Base-by-base conservation (phyloP, 2,888 invertebrate species). In the Pristionchus maxplancki region DNA sequence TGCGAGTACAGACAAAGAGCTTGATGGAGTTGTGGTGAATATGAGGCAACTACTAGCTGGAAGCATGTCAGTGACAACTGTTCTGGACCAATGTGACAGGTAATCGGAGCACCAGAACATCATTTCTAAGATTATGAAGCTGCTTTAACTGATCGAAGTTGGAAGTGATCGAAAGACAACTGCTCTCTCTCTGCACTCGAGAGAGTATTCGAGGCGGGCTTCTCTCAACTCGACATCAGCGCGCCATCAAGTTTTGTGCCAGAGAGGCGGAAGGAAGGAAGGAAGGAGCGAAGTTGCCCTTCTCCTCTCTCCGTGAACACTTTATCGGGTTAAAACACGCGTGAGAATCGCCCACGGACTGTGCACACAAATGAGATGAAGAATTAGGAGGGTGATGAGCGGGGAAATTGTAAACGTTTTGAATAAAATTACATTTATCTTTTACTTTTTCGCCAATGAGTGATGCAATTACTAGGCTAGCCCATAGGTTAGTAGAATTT, bases 291-390 rank as follows among this genome's bases (percentile, higher is more conserved):
- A 58, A 58, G 58, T 71, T 37, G 31, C 71, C 20, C 71, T 34
- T 37, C 37, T 34, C 28, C 34, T 34, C 62, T n/a, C 28, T 28
- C 62, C 62, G 28, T 20, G 71, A 71, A 71, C 71, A 71, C 71
- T 71, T 71, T 71, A 71, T 71, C 71, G 71, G 71, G 71, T 71
- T 71, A 71, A 71, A 37, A 71, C 71, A 37, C 20, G 37, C 34
- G 71, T 37, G 20, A 20, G 31, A 71, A 71, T 34, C 71, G 58
- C 37, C 37, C 37, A 34, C 37, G 71, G 71, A 71, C 71, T 71
- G 71, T 37, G 71, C 9, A 37, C 71, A 71, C 71, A 71, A 67
- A 67, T 67, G 64, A 67, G 28, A 17, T 15, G 64, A 67, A 17
- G 53, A 53, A 53, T 53, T 17, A 17, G 20, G 17, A 53, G 53